Percentiles rank a stretch among this genome's conserved stretches.
Evolutionary conservation across 2,888 invertebrate species (phyloP).

Genomic region (Euproctis similis): DNA sequence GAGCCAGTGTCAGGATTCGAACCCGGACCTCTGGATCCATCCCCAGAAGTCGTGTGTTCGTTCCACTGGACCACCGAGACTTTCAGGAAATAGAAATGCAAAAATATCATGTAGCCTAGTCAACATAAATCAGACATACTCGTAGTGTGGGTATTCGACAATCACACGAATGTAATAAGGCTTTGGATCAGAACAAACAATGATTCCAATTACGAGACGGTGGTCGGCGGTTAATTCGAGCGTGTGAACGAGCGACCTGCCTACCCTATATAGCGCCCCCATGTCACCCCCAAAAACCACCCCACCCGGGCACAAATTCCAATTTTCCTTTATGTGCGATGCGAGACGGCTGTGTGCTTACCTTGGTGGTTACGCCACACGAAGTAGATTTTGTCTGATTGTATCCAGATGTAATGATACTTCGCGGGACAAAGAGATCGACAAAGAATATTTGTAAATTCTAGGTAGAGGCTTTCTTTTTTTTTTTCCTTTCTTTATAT

Average conservation of each 20-base stretch:
- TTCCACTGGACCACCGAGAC: too few relatives aligned
- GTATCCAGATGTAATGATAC: conserved; percentile 5
- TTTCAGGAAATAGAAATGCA: too few relatives aligned
- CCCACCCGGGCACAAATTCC: conserved; percentile 30
- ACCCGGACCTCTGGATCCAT: too few relatives aligned
- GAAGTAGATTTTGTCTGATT: conserved; percentile 12
- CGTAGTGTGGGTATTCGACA: conserved; percentile 7
- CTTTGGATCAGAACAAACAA: conserved; percentile 34
- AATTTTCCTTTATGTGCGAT: conserved; percentile 54
- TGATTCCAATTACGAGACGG: conserved; percentile 49
- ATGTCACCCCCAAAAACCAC: conserved; percentile 20
- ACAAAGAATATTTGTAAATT: too few relatives aligned
- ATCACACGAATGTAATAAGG: conserved; percentile 22
- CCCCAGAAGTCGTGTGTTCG: too few relatives aligned
- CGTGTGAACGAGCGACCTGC: conserved; percentile 42
- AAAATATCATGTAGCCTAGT: too few relatives aligned
- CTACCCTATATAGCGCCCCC: conserved; percentile 8
- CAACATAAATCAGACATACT: too few relatives aligned
- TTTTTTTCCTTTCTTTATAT: too few relatives aligned
- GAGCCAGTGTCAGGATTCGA: too few relatives aligned
- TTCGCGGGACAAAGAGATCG: conserved; percentile 1
- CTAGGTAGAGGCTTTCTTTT: too few relatives aligned
- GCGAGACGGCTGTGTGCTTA: conserved; percentile 19
- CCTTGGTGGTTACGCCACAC: conserved; percentile 17
- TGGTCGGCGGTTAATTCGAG: conserved; percentile 35